Evolutionary conservation across 1,140 invertebrate species (phyloP).

Genomic region (Drosophila quadrilineata): DNA sequence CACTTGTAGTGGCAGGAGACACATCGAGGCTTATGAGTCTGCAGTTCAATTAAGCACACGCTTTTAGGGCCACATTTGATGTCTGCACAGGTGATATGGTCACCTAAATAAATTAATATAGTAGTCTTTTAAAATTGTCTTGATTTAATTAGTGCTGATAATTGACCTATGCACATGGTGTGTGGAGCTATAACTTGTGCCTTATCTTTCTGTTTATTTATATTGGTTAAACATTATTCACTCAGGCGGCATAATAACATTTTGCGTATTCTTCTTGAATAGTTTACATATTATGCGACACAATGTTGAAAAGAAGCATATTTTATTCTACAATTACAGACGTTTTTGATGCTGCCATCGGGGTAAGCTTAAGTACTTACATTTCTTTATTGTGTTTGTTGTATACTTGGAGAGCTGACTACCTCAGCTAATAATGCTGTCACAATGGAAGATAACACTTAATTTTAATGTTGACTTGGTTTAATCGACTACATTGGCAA

Average conservation of each 20-base stretch:
- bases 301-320: too few species aligned
- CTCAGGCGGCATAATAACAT: too few species aligned
- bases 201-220: conserved; percentile 61
- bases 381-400: conserved; percentile 76
- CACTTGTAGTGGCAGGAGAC: conserved; percentile 86
- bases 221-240: too few species aligned
- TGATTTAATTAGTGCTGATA: not conserved
- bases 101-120: conserved; percentile 82
- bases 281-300: too few species aligned
- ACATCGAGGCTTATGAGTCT: conserved; percentile 88
- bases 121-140: conserved; percentile 51
- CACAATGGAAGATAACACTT: conserved; percentile 67
- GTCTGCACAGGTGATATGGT: conserved; percentile 86
- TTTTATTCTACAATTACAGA: too few species aligned
- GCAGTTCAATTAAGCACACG: conserved; percentile 88
- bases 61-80: conserved; percentile 89
- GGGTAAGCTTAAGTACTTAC: not conserved
- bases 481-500: conserved; percentile 69
- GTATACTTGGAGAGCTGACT: conserved; percentile 37
- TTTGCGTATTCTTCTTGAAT: too few species aligned
- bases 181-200: too few species aligned
- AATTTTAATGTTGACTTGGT: conserved; percentile 78
- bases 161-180: too few species aligned
- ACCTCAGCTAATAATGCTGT: conserved; percentile 65
- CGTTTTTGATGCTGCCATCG: not conserved